Base-by-base conservation (phyloP, 2,888 invertebrate species). In the Chrysolina oricalcia region DNA sequence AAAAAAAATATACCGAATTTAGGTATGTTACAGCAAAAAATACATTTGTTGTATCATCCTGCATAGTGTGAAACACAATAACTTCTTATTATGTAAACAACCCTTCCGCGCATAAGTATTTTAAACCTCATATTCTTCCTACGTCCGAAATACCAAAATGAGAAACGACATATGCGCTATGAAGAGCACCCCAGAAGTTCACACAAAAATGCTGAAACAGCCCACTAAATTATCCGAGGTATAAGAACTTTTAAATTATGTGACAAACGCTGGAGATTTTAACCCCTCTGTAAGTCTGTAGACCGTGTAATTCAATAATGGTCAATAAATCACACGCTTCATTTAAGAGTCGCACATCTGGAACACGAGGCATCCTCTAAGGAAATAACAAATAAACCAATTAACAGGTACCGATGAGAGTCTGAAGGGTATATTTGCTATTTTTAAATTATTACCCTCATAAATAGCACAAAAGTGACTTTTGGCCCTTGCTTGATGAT, bases 251-350 rank as follows among this genome's bases (percentile, higher is more conserved):
- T 17, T 59, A 59, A 59, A 59, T 59, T 59, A 59, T 59, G 59
- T 59, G 23, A 59, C 59, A 59, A 59, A 59, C 23, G n/a, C 59
- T n/a, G 35, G 27, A n/a, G 59, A 27, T 59, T 23, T 59, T 59
- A 59, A 59, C 59, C 59, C 59, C 59, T 59, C 59, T 9, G 59
- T n/a, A 59, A 35, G 56, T 59, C 59, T 9, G 59, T n/a, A 59
- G 59, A 65, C 40, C 68, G 6, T 64, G 53, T 53, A 40, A 64
- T 65, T 50, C 64, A 71, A 65, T 40, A 64, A 53, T 48, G 50
- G 35, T 46, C 41, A 65, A 71, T 71, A 71, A 65, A 65, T 71
- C 65, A 50, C 65, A 71, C 43, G 71, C 43, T 46, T 40, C 59
- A 71, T 65, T 71, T 71, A 15, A 64, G 27, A 68, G 53, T 53